Evolutionary conservation across 2,888 invertebrate species (phyloP).

Genomic region (Dromius quadrimaculatus): DNA sequence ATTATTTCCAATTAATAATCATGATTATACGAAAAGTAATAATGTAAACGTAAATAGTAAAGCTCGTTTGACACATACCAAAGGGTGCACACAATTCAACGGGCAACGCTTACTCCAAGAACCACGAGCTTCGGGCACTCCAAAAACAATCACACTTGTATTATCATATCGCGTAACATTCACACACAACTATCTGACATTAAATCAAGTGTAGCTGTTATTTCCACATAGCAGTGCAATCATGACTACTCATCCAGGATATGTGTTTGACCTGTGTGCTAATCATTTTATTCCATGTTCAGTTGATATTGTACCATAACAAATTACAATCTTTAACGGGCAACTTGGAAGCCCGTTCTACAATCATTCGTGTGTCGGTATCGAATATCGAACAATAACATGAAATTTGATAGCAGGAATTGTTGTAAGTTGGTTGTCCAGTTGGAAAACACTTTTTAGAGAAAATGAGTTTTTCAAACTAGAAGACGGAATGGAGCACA

Average conservation of each 20-base stretch:
- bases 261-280: slow-evolving; percentile 18
- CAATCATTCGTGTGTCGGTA: background rate
- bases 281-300: background rate
- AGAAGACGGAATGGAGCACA: no score
- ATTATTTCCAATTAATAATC: slow-evolving; percentile 30
- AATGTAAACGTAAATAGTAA: slow-evolving; percentile 37
- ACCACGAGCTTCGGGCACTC: slow-evolving; percentile 20
- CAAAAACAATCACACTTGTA: slow-evolving; percentile 34
- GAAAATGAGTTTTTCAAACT: no score
- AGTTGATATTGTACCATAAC: slow-evolving; percentile 2
- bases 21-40: slow-evolving; percentile 24
- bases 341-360: no score
- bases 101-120: slow-evolving; percentile 32
- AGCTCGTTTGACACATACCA: slow-evolving; percentile 44
- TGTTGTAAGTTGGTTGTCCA: no score
- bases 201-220: background rate
- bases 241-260: slow-evolving; percentile 2
- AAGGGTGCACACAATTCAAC: slow-evolving; percentile 41
- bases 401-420: no score
- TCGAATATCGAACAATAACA: background rate
- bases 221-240: slow-evolving; percentile 8
- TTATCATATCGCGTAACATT: background rate
- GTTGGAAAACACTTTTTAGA: no score
- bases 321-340: background rate
- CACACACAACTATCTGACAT: background rate